phyloP scores from a whole-genome alignment of 2,113 vertebrate genomes.

The Cinclus cinclus region DNA sequence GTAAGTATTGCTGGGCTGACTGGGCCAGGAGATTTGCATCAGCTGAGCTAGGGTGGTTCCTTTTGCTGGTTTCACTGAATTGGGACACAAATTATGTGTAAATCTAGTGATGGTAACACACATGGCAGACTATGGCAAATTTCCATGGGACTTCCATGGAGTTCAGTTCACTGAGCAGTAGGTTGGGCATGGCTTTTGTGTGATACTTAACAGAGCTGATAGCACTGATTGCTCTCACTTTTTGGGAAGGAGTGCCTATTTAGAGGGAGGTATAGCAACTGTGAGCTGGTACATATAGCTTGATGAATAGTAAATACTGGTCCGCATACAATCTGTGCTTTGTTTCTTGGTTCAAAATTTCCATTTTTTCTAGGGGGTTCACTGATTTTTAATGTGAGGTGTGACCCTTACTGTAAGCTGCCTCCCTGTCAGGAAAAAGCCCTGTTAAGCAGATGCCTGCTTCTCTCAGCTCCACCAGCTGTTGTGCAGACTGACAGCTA shows the following conservation, averaged over 20 bases:
- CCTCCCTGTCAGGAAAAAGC: neutral
- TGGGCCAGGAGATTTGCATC: neutral
- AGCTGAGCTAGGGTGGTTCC: neutral
- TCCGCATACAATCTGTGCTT: neutral
- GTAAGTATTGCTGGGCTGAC: neutral
- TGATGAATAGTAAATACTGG: neutral
- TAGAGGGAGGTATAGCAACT: neutral
- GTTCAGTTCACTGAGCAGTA: neutral
- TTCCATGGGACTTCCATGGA: rapidly evolving
- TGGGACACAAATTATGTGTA: neutral
- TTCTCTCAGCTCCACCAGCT: neutral
- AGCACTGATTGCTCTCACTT: neutral
- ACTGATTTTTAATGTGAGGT: neutral
- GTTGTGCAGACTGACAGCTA: neutral
- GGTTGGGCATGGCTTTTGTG: neutral
- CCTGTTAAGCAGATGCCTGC: neutral
- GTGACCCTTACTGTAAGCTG: neutral
- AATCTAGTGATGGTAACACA: neutral
- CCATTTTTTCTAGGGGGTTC: neutral
- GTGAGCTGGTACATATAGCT: neutral
- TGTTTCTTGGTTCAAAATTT: neutral
- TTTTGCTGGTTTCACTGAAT: neutral
- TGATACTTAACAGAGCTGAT: neutral
- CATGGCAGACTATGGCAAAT: rapidly evolving
- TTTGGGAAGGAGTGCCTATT: neutral